These are phyloP conservation scores for Conomelus anceps DNA, from an alignment of 2,888 invertebrate genomes.

Conservation along the genomic window DNA sequence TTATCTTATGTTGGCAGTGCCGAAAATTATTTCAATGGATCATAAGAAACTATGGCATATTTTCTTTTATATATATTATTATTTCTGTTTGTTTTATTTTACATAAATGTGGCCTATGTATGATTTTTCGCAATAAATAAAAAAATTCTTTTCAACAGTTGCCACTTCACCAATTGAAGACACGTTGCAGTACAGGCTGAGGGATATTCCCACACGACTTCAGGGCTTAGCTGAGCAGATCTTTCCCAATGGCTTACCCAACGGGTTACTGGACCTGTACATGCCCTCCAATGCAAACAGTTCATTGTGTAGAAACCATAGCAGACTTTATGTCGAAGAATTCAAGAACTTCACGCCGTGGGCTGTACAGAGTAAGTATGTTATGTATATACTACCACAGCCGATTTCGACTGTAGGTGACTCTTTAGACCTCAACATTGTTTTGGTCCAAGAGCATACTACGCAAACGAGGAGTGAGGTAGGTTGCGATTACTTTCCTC, in stretches of 20 bases:
- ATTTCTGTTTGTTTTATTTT: too few species aligned
- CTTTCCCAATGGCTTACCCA: neutral
- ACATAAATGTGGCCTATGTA: too few species aligned
- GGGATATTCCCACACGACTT: neutral
- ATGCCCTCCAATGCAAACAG: neutral
- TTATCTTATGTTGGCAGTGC: too few species aligned
- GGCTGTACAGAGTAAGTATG: constrained; percentile 19
- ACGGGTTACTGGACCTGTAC: neutral
- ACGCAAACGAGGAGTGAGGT: too few species aligned
- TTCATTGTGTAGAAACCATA: constrained; percentile 1
- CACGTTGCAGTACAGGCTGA: neutral
- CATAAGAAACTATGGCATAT: too few species aligned
- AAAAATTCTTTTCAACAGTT: too few species aligned
- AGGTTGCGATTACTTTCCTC: too few species aligned
- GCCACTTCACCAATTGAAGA: neutral
- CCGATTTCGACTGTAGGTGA: neutral
- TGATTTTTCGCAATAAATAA: too few species aligned
- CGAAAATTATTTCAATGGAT: too few species aligned
- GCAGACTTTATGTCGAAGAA: neutral
- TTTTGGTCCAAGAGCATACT: too few species aligned
- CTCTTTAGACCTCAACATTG: neutral
- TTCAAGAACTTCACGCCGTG: constrained; percentile 15
- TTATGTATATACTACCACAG: neutral
- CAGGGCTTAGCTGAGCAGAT: neutral
- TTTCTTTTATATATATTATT: too few species aligned